A percentile compares a stretch with the other conserved stretches of the same genome.
These are phyloP conservation scores for Cataglyphis livida DNA, from an alignment of 2,888 invertebrate genomes.

Conservation along the genomic window DNA sequence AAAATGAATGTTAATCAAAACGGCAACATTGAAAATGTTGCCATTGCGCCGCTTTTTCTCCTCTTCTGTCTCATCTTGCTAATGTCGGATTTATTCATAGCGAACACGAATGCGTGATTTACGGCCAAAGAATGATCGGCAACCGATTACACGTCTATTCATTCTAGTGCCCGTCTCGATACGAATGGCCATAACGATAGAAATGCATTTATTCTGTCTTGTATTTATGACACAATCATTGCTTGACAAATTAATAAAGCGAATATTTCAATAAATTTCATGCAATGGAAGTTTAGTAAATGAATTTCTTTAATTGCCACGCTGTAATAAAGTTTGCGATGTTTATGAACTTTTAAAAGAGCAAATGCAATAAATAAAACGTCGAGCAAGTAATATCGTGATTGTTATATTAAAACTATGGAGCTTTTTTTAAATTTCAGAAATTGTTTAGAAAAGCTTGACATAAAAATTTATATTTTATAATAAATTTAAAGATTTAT, in stretches of 20 bases:
- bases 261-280: constrained; percentile 21
- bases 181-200: constrained; percentile 29
- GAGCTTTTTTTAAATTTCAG: not conserved
- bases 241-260: constrained; percentile 41
- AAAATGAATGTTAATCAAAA: constrained; percentile 6
- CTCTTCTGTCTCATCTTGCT: constrained; percentile 66
- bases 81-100: constrained; percentile 72
- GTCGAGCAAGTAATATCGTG: not conserved
- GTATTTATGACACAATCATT: constrained; percentile 36
- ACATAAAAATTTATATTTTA: not conserved
- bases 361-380: not conserved
- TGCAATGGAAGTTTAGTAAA: not conserved
- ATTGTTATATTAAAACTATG: not conserved
- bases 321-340: not conserved
- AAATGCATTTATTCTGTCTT: constrained; percentile 35
- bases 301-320: not conserved
- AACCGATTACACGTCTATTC: constrained; percentile 17
- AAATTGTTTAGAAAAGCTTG: not conserved
- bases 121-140: constrained; percentile 69
- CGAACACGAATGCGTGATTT: constrained; percentile 70
- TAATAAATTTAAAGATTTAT: not conserved
- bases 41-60: constrained; percentile 74
- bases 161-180: constrained; percentile 38
- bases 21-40: constrained; percentile 74
- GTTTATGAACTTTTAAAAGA: not conserved